Conservation (phyloP, 2,888 invertebrate species). For the Campoletis raptor region DNA sequence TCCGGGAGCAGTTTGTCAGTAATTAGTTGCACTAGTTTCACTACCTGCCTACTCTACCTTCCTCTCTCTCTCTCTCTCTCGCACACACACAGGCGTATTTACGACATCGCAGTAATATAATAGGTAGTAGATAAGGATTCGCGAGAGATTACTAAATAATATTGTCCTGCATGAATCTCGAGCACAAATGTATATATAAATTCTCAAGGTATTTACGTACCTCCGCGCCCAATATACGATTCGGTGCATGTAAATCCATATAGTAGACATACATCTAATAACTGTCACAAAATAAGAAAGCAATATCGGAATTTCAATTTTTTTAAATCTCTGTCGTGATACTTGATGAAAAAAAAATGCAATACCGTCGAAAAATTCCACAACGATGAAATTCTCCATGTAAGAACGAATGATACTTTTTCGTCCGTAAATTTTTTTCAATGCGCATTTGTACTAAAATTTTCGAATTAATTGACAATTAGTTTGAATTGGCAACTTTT, state of each 20-base stretch:
- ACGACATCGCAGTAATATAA: slow-evolving; percentile 37
- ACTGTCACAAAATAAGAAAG: neutral
- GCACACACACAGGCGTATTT: slow-evolving; percentile 1
- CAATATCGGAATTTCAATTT: slow-evolving; percentile 16
- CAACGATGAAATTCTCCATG: neutral
- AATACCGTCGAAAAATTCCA: neutral
- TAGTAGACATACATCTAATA: neutral
- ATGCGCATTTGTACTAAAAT: neutral
- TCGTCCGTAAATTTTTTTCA: neutral
- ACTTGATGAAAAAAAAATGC: neutral
- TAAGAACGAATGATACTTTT: neutral
- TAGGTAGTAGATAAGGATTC: slow-evolving; percentile 60
- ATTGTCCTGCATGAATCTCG: slow-evolving; percentile 53
- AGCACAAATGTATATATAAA: slow-evolving; percentile 45
- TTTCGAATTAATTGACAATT: neutral
- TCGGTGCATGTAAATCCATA: neutral
- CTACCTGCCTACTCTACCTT: slow-evolving; percentile 32
- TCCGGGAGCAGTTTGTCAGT: slow-evolving; percentile 68
- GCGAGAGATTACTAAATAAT: slow-evolving; percentile 65
- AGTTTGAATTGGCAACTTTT: neutral
- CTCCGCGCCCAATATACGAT: slow-evolving; percentile 3
- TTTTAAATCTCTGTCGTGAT: neutral
- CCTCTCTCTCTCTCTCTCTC: slow-evolving; percentile 5
- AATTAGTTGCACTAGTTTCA: slow-evolving; percentile 68
- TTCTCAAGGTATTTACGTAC: slow-evolving; percentile 27